phyloP scores from a whole-genome alignment of 2,113 vertebrate species.

The Collichthys lucidus region DNA sequence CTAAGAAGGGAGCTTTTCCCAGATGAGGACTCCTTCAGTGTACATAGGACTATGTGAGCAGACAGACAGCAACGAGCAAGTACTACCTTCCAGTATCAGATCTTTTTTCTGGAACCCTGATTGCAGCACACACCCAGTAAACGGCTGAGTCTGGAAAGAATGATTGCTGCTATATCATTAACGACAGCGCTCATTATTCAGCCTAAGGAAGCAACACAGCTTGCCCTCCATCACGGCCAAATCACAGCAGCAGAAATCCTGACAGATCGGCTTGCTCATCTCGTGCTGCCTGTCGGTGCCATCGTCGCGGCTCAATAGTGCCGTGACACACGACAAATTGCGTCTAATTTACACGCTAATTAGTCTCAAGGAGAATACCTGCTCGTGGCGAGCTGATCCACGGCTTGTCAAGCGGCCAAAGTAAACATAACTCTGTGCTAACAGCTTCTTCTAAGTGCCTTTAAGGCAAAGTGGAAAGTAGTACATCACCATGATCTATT shows the following conservation, averaged over 20 bases:
- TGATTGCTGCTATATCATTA: constrained; percentile 22
- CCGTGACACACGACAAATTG: constrained; percentile 1
- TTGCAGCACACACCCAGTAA: constrained; percentile 1
- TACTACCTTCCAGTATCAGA: not conserved
- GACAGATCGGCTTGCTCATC: constrained; percentile 38
- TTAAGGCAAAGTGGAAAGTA: not conserved
- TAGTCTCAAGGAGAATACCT: not conserved
- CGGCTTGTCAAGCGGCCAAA: constrained; percentile 9
- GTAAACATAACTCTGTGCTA: constrained; percentile 13
- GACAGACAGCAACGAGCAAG: not conserved
- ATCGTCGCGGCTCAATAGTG: constrained; percentile 23
- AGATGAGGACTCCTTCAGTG: not conserved
- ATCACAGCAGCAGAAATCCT: constrained; percentile 7
- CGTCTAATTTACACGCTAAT: constrained; percentile 40
- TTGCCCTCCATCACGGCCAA: constrained; percentile 1
- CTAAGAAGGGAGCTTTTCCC: no score
- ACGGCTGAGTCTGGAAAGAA: constrained; percentile 19
- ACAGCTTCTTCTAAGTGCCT: not conserved
- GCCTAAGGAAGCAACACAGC: not conserved
- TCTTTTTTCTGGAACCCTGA: not conserved
- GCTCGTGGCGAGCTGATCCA: not conserved
- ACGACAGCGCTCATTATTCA: constrained; percentile 39
- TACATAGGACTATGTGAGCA: not conserved
- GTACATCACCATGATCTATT: not conserved
- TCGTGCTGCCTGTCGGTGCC: constrained; percentile 27